Conservation (phyloP, 2,888 invertebrate genomes). For the Ormia ochracea region DNA sequence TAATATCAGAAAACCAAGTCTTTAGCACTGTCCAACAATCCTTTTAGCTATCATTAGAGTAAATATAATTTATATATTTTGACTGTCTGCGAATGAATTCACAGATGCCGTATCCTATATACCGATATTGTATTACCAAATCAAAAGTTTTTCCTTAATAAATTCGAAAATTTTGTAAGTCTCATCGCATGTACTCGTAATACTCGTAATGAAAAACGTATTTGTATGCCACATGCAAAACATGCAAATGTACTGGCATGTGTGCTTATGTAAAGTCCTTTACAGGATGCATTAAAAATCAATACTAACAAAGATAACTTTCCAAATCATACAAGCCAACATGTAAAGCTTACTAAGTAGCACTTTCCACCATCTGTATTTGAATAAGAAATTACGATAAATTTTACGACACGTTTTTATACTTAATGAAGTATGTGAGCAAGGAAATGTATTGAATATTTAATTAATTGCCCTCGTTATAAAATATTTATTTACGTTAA, state of each 20-base stretch:
- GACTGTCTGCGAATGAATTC: too few relatives aligned
- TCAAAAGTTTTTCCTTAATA: too few relatives aligned
- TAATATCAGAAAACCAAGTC: too few relatives aligned
- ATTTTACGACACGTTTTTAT: constrained; percentile 28
- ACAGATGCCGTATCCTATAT: too few relatives aligned
- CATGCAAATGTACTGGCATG: not conserved
- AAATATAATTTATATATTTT: too few relatives aligned
- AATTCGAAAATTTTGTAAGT: too few relatives aligned
- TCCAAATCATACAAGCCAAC: not conserved
- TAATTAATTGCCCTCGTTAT: constrained; percentile 51
- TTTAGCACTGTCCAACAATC: too few relatives aligned
- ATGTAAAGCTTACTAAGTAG: not conserved
- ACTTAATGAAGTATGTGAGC: constrained; percentile 11
- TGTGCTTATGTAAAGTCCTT: not conserved
- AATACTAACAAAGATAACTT: not conserved
- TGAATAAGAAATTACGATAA: constrained; percentile 2
- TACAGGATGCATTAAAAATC: constrained; percentile 23
- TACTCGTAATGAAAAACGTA: not conserved
- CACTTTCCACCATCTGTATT: not conserved
- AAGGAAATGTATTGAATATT: constrained; percentile 44
- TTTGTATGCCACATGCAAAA: not conserved
- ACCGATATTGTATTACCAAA: too few relatives aligned
- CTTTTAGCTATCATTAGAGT: too few relatives aligned
- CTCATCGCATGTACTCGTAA: too few relatives aligned
- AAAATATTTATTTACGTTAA: constrained; percentile 26